Evolutionary conservation across 2,113 vertebrate species (phyloP), one percentile per base, ranked within the genome.

Genomic region (Syngnathus typhle): DNA sequence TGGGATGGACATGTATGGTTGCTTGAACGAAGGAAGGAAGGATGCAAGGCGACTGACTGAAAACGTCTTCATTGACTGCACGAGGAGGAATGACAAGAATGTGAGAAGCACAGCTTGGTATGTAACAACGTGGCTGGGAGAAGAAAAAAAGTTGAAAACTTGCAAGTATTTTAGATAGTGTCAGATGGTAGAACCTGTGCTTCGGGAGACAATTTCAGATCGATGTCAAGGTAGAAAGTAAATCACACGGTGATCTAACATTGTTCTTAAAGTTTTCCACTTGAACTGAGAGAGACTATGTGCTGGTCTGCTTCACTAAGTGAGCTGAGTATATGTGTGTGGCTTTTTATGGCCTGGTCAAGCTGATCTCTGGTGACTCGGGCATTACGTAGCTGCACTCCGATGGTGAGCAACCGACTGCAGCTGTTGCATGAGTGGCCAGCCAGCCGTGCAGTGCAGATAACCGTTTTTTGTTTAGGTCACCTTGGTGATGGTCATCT

Each of bases 331-430:
- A 70, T 60, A 67, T 58, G 52, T 46, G 46, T 43, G 69, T 89
- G 88, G 74, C 86, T 89, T 87, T 87, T 87, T 87, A 89, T 84
- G 85, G 87, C 75, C 79, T 79, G 80, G 39, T 64, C 47, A 15
- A 43, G 37, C 78, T 81, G 66, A 43, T 74, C 75, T 69, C 62
- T 69, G 74, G 58, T 71, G 74, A 51, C 65, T 37, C 55, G 43
- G 61, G 54, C 27, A 62, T 72, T 46, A 58, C 67, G 59, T 73
- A 44, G 27, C 64, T 77, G 19, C 44, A 69, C 47, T 73, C 38
- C 38, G 70, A 43, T 68, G 76, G 64, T 56, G 11, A 27, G 52
- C 10, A 4, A 27, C 21, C 64, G 59, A n/a, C 18, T 36, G 27
- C 81, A 79, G 75, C 75, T 84, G 79, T 76, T 8, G 78, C 46